Base-by-base conservation (phyloP, 2,797 vertebrate species). In the Atherinosoma microstoma region DNA sequence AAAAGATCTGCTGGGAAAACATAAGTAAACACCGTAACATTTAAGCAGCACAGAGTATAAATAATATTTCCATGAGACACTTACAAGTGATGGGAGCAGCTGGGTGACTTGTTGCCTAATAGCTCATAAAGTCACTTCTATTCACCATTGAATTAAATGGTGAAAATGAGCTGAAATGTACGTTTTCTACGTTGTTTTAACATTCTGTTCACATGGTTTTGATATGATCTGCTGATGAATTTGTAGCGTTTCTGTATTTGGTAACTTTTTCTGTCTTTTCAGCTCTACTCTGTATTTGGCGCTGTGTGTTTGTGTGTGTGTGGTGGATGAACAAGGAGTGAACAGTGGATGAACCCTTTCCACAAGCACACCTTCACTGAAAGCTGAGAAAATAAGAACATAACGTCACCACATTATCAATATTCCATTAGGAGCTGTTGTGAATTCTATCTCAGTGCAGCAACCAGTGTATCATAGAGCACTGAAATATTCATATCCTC, bases 401-500 rank as follows among this genome's bases (percentile, higher is more conserved):
- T 85, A 85, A 86, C 81, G 80, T 92, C 85, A 89, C 87, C 87
- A 57, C 85, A 82, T 92, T 90, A 94, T 94, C 92, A 92, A 95
- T 94, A 94, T 94, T 94, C 90, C 84, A 93, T 89, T 92, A 92
- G 88, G 78, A 84, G 75, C 81, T 79, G 88, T 89, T 88, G 93
- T 92, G 89, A 93, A 94, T 93, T 91, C 84, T 93, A 93, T 93
- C 92, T 93, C 74, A 69, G 84, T 72, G 87, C 89, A 88, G 90
- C 90, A 90, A 83, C 90, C 89, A 91, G 92, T 94, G 93, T 92
- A 90, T 93, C 91, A 88, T 86, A 87, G 84, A 85, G 73, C 91
- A 90, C 87, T 94, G 91, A 94, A 95, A 94, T 95, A 94, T 95
- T 95, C 92, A 95, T 94, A 92, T 82, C 83, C 82, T 88, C 86